Evolutionary conservation across 2,797 vertebrate genomes (phyloP), one percentile per base, ranked within the genome.

Genomic region (Harpagifer antarcticus): DNA sequence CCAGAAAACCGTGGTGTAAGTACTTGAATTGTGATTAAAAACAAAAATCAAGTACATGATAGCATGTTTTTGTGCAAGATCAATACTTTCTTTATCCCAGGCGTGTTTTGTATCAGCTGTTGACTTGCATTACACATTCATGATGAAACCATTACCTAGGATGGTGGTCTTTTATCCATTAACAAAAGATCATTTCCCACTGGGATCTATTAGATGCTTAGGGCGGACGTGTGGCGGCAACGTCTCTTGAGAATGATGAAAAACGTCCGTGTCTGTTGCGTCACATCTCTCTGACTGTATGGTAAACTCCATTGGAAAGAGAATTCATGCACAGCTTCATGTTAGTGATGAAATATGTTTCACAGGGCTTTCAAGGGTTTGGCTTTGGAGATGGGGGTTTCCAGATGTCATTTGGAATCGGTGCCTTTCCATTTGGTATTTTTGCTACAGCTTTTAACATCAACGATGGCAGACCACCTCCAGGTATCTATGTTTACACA

Each of bases 391-490:
- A 99, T 85, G 98, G 98, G 16, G 98, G 98, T 58, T 99, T 99
- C 88, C 98, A 99, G 87, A 99, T 99, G 98, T 99, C 98, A 0
- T 99, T 99, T 37, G 98, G 98, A 77, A 99, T 99, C 8, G 98
- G 98, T 17, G 98, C 98, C 0, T 99, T 99, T 94, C 98, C 98
- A 1, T 99, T 99, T 82, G 98, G 98, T 63, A 99, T 99, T 90
- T 99, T 99, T 81, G 98, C 98, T 5, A 99, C 98, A 77, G 98
- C 98, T 0, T 99, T 99, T 90, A 99, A 99, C 91, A 99, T 99
- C 88, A 99, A 99, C 0, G 98, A 99, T 0, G 98, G 98, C 17
- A 92, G 98, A 78, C 98, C 98, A 59, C 97, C 98, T 68, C 97
- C 98, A 95, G 98, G 98, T 99, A 92, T 42, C 47, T 44, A 1